Evolutionary conservation across 2,797 vertebrate species (phyloP).

Genomic region (Myotis findleyi): DNA sequence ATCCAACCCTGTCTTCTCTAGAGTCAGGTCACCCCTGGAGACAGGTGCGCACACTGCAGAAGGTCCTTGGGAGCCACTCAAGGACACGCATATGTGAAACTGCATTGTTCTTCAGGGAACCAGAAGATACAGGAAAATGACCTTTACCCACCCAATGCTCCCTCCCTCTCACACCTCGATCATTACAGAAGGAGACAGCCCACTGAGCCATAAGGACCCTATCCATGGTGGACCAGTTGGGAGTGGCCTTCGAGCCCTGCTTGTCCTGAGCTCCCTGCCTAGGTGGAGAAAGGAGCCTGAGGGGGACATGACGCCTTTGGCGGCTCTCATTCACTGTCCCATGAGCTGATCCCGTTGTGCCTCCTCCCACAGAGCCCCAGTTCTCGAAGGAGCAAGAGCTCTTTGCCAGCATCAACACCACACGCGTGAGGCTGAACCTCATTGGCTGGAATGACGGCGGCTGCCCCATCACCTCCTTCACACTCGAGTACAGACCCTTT

Average conservation of each 20-base stretch:
- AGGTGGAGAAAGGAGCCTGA: rapidly evolving
- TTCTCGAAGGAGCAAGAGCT: slow-evolving; percentile 99
- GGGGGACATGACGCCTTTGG: rapidly evolving
- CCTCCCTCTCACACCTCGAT: too few relatives aligned
- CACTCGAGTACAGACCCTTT: slow-evolving; percentile 96
- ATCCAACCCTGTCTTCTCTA: neutral
- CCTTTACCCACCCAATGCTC: rapidly evolving
- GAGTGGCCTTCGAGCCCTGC: neutral
- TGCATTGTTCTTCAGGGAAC: neutral
- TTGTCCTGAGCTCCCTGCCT: neutral
- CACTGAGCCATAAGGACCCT: neutral
- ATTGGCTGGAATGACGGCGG: slow-evolving; percentile 99
- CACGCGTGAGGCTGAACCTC: slow-evolving; percentile 95
- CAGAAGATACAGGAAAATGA: neutral
- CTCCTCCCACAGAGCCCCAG: slow-evolving; percentile 92
- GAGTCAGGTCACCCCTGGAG: neutral
- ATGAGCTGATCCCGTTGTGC: neutral
- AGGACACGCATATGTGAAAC: neutral
- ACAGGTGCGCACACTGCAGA: rapidly evolving
- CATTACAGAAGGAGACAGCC: neutral
- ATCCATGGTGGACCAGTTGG: too few relatives aligned
- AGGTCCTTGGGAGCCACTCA: neutral
- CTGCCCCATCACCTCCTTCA: slow-evolving; percentile 98
- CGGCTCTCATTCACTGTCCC: rapidly evolving
- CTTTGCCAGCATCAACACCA: slow-evolving; percentile 97